Base-by-base conservation (phyloP, 2,888 invertebrate species). In the Capitulum mitella region DNA sequence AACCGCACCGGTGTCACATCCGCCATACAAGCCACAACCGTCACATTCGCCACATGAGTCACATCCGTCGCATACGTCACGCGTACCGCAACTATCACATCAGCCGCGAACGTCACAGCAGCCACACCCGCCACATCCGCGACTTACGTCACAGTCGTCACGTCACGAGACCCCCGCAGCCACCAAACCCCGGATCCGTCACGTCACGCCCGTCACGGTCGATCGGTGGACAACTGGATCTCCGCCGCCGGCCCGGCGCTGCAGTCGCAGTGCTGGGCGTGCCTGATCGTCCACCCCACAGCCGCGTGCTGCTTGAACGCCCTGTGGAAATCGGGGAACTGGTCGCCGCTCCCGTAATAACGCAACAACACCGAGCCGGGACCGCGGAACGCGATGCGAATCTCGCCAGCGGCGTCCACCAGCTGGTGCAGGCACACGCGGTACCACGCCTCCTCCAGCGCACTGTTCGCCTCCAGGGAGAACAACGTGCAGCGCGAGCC, bases 401-500 rank as follows among this genome's bases (percentile, higher is more conserved):
- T 1, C 2, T 40, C 6, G 26, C 70, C 70, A 5, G 14, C 37
- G 5, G 70, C 12, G 12, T 70, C 22, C 26, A 40, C 22, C 70
- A 70, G 40, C 26, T 70, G 37, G 40, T 70, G 70, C 37, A 70
- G 22, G 26, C 70, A 70, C 22, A 70, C 40, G 2, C 70, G 70
- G 70, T 40, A 40, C 70, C 70, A 70, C 22, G 10, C 40, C 70
- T 70, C 70, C 70, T 70, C 70, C 26, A 70, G 40, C 6, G 40
- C 37, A 3, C 70, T 34, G 40, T 70, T 70, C 70, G 40, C 70
- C 70, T 70, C 70, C 40, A 70, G 16, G 1, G 37, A 40, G 26
- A 70, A 40, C 40, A 70, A 40, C 10, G 70, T 26, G 37, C 70
- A 70, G 70, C 70, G 70, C 2, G 70, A 70, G 70, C 70, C 70